Evolutionary conservation across 1,140 invertebrate species (phyloP).

Genomic region (Scylla paramamosain): DNA sequence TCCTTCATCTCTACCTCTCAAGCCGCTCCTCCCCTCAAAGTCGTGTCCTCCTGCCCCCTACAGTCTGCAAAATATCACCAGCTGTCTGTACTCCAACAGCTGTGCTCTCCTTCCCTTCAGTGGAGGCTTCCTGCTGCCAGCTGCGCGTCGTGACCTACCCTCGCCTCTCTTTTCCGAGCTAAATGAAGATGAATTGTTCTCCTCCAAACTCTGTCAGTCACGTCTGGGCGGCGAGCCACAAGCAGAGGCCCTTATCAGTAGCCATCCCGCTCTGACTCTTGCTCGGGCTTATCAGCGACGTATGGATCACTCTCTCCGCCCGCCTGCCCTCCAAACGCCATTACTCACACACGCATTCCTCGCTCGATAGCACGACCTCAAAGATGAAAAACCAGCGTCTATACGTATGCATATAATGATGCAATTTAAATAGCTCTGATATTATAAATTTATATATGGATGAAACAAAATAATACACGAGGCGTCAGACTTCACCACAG

Average conservation of each 20-base stretch:
- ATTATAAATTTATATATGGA: background rate
- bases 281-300: background rate
- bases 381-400: background rate
- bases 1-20: background rate
- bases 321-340: background rate
- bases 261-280: background rate
- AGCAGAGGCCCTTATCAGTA: background rate
- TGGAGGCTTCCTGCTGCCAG: background rate
- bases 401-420: constrained; percentile 12
- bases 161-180: constrained; percentile 6
- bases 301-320: constrained; percentile 5
- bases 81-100: background rate
- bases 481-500: too few species aligned
- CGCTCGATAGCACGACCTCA: background rate
- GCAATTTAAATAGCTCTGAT: background rate
- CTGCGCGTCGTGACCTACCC: constrained; percentile 6
- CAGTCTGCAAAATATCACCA: background rate
- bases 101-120: background rate
- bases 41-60: background rate
- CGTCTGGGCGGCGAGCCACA: constrained; percentile 7
- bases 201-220: background rate
- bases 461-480: background rate
- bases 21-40: background rate
- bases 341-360: constrained; percentile 10
- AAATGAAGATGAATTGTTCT: constrained; percentile 5